Evolutionary conservation across 2,113 vertebrate species (phyloP), one percentile per base, ranked within the genome.

Genomic region (Gasterosteus nipponicus): DNA sequence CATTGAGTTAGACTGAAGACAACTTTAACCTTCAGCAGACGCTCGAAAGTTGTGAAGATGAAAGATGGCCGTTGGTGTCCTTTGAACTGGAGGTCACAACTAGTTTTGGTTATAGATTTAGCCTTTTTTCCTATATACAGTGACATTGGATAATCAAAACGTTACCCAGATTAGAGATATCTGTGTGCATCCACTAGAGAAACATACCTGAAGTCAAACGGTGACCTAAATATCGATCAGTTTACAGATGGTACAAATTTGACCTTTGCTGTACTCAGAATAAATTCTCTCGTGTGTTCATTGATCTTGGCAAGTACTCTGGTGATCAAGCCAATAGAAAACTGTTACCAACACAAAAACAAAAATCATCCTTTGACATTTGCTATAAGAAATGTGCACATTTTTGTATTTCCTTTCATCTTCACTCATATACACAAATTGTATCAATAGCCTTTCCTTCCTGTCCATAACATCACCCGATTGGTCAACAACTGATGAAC

Each of bases 1-100:
- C 71, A 56, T 46, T 38, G 63, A 26, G 8, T 75, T 35, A 0
- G 16, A 78, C 69, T 61, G 22, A 78, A 77, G 63, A 15, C 61
- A 26, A 38, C 22, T 68, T 76, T 26, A 79, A 77, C 67, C 68
- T 82, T 83, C 39, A 70, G 29, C 72, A 58, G 33, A 15, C 19
- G 68, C 67, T 42, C 53, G 10, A 3, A 26, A 41, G 47, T 49
- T 49, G 15, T 26, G 29, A 16, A 41, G 77, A 77, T 69, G 42
- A 35, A 68, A 56, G 39, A 3, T 44, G 10, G 2, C 2, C 22
- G 35, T 22, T 29, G 54, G 60, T 66, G n/a, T 83, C 67, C 22
- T 26, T 26, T 26, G 22, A 26, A 26, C 22, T 26, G 22, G 22
- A 26, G n/a, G 33, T 39, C 18, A 33, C 12, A 63, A 26, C 22